Evolutionary conservation across 2,888 invertebrate genomes (phyloP), one percentile per base, ranked within the genome.

Genomic region (Temnothorax unifasciatus): DNA sequence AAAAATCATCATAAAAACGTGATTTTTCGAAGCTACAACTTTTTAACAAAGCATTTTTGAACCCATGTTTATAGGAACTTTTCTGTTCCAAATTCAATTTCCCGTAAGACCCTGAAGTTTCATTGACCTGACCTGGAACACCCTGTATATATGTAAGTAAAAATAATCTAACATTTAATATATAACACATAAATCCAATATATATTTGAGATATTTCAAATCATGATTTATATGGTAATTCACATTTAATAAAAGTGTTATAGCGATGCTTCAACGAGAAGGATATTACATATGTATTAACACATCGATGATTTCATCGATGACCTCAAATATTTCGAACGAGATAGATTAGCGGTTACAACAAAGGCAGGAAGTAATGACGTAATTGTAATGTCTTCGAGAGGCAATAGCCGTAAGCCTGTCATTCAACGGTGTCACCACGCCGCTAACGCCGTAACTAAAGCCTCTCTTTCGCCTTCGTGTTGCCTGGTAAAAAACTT

Each of bases 401-500:
- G 21, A 18, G 6, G 41, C 54, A 47, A 66, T 69, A 79, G 34
- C 69, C 44, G 41, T 69, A 69, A n/a, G n/a, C n/a, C n/a, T n/a
- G 57, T 47, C 68, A 59, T 21, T 79, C 69, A 69, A 69, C 44
- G 29, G 29, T 29, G 29, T 29, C 29, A 47, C 15, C 44, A 38
- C 2, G 15, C 6, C 54, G 77, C 29, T 29, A 29, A 29, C 29
- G 0, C 29, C 77, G 76, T 68, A 66, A 76, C 76, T 76, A 13
- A 52, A 25, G 34, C 44, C 29, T 34, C 34, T 34, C 34, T 69
- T 59, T 47, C 34, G 68, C 47, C 21, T 47, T 34, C n/a, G 11
- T 54, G 15, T 6, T n/a, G 68, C 57, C 59, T 9, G 69, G 13
- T 18, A 59, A 79, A 50, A 50, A 79, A 73, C 69, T 79, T 79